Evolutionary conservation across 2,888 invertebrate genomes (phyloP), one percentile per base, ranked within the genome.

Genomic region (Drosophila meridiana): DNA sequence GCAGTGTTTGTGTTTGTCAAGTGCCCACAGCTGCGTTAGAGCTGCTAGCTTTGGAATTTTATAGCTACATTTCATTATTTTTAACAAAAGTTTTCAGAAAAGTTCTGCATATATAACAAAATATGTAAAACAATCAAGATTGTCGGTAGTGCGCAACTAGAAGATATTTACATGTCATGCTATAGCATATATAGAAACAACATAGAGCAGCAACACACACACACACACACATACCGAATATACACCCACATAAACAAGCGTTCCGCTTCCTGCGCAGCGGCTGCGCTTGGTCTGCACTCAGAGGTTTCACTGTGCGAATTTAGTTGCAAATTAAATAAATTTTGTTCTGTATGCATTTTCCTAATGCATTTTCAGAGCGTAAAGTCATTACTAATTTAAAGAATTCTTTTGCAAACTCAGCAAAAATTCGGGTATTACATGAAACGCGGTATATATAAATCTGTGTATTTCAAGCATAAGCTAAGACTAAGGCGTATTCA

Each of bases 1-100:
- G 61, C 64, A 72, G 58, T 69, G 67, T 60, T 78, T 81, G 66
- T 60, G 20, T 45, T 42, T 58, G 20, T 36, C 52, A 45, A 62
- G 66, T 56, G 66, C 32, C 47, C n/a, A 38, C 47, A 61, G 36
- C 36, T 6, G n/a, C 30, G 43, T 9, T 26, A 50, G 66, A 52
- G 56, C 30, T 61, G 66, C 34, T 38, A 13, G 43, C 42, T 42
- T 56, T 47, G 53, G 40, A 28, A 5, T 45, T 57, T 53, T 59
- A 14, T 20, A n/a, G 64, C 42, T 14, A 62, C 32, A 34, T 36
- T 36, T 26, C 6, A 9, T 26, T n/a, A 9, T 56, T 40, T 14
- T 11, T 3, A n/a, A 56, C 9, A 30, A 40, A 11, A 30, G 9
- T 56, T n/a, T 40, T 34, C 36, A 26, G 7, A 2, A 53, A 53